Evolutionary conservation across 2,113 vertebrate species (phyloP), one percentile per base, ranked within the genome.

Genomic region (Dascyllus trimaculatus): DNA sequence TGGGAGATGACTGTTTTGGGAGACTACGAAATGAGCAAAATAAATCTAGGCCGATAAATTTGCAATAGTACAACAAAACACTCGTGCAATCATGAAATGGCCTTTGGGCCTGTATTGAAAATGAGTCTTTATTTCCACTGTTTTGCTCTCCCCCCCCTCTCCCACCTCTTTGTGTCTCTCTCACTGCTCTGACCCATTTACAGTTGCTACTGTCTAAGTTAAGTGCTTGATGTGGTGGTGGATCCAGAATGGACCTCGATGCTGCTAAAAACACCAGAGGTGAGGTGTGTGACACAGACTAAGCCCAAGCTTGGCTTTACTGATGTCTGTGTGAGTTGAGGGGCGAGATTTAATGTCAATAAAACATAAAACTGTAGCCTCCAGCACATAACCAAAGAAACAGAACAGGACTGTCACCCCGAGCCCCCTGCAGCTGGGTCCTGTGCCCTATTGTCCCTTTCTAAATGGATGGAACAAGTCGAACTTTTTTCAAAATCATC

Each of bases 171-270:
- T 69, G 17, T 51, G 19, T 51, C 48, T 51, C 40, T 43, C 14
- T 43, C 40, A 13, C 52, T 62, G 62, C 56, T 64, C 38, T 93
- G 90, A 93, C 90, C 89, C 87, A 92, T 92, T 93, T 93, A 84
- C 78, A 76, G 58, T 56, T 43, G 17, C 60, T 63, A 19, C 25
- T 3, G 59, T 78, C 62, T 69, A 64, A 79, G 76, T 82, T 66
- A 79, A 86, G 79, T 76, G 83, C 58, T 71, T 32, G 81, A 64
- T 10, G 52, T 78, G 80, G 78, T 82, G 75, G 53, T 45, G 58
- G 54, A 40, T 65, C 57, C 52, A 58, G 49, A 58, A 54, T n/a
- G 32, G 49, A 51, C 3, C 54, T 56, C 56, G 52, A 17, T 15
- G 40, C 48, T 66, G 40, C 15, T 45, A 19, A 26, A 70, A 66